Conservation (phyloP, 2,797 vertebrate genomes). For the Halcyon badia region DNA sequence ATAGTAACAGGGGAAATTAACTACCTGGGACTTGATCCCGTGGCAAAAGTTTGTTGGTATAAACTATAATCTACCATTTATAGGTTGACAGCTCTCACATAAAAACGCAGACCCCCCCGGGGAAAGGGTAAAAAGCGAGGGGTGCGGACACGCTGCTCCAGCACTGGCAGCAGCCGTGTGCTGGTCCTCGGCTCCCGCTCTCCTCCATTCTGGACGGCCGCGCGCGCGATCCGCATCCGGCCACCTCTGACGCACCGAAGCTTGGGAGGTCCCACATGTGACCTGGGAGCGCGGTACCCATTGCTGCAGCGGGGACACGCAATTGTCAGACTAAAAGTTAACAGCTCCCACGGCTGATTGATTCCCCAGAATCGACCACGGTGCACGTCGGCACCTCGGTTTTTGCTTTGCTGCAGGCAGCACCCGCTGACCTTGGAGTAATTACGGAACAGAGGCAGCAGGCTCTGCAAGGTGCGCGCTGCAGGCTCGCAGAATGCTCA, state of each 20-base stretch:
- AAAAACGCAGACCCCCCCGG: background rate
- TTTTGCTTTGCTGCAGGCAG: background rate
- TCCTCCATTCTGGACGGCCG: background rate
- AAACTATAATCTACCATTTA: background rate
- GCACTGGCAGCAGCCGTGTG: background rate
- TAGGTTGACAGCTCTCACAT: accelerated
- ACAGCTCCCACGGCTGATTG: background rate
- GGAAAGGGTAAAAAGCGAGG: background rate
- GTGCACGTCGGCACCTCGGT: background rate
- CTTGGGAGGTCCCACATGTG: background rate
- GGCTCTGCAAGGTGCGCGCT: background rate
- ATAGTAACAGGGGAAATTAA: background rate
- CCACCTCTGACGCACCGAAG: background rate
- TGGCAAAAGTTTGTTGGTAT: background rate
- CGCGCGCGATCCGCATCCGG: background rate
- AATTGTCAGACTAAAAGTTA: background rate
- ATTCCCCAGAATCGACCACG: background rate
- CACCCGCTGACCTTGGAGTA: background rate
- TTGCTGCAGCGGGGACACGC: background rate
- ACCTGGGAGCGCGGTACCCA: background rate
- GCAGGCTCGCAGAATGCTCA: constrained; percentile 7
- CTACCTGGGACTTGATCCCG: background rate
- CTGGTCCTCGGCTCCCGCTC: background rate
- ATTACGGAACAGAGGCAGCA: background rate
- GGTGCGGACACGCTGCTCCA: background rate